Conservation (phyloP, 2,113 vertebrate genomes). For the Narcine bancroftii region DNA sequence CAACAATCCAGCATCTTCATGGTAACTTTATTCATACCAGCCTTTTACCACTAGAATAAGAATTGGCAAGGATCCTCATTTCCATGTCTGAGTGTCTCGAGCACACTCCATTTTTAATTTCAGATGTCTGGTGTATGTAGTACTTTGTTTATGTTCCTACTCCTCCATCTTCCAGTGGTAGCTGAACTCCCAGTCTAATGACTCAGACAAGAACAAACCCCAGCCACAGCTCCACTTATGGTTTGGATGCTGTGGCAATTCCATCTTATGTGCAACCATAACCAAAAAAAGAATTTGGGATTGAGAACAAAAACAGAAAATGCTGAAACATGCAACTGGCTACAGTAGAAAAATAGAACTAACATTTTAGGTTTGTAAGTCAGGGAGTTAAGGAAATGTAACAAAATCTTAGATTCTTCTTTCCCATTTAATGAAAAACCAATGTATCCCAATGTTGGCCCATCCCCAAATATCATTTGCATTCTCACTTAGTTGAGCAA, state of each 20-base stretch:
- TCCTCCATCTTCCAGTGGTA: not conserved
- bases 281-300: not conserved
- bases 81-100: no score
- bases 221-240: not conserved
- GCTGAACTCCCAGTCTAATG: not conserved
- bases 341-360: not conserved
- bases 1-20: not conserved
- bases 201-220: not conserved
- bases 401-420: not conserved
- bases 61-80: not conserved
- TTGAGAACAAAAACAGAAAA: no score
- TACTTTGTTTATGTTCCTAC: not conserved
- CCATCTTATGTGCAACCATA: not conserved
- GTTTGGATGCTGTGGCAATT: not conserved
- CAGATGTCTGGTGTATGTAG: not conserved
- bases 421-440: not conserved
- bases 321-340: not conserved
- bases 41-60: not conserved
- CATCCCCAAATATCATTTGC: not conserved
- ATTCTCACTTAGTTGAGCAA: not conserved
- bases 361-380: not conserved
- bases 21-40: not conserved
- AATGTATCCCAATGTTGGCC: not conserved
- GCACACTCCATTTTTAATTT: no score
- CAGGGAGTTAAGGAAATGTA: not conserved